Conservation (phyloP, 2,888 invertebrate genomes). For the Orchesellides sinensis region DNA sequence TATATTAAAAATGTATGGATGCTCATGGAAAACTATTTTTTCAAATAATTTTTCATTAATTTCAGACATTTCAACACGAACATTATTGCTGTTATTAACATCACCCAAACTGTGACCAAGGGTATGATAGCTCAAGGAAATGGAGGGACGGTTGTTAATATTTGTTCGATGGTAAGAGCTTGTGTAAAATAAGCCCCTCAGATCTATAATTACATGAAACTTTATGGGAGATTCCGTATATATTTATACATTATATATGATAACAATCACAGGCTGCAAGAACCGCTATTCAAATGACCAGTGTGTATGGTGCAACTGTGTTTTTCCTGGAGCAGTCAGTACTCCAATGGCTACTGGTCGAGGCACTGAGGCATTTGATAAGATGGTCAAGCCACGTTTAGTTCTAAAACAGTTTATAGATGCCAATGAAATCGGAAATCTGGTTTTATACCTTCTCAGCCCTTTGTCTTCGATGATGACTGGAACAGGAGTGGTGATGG, state of each 20-base stretch:
- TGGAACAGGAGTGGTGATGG: conserved; percentile 77
- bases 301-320: too few species aligned
- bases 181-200: too few species aligned
- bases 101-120: conserved; percentile 37
- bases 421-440: conserved; percentile 44
- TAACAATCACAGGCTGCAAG: conserved; percentile 77
- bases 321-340: too few species aligned
- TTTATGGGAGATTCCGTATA: conserved; percentile 78
- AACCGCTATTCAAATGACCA: conserved; percentile 79
- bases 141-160: conserved; percentile 64
- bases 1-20: too few species aligned
- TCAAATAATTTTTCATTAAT: neutral
- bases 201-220: too few species aligned
- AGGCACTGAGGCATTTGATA: too few species aligned
- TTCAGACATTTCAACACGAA: conserved; percentile 50
- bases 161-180: conserved; percentile 76
- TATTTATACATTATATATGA: conserved; percentile 79
- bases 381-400: conserved; percentile 28
- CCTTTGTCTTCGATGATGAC: conserved; percentile 78
- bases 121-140: neutral
- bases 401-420: conserved; percentile 39
- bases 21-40: too few species aligned
- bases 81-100: conserved; percentile 21
- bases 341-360: conserved; percentile 77
- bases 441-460: conserved; percentile 78